Evolutionary conservation across 2,888 invertebrate species (phyloP), one percentile per base, ranked within the genome.

Genomic region (Parnassius apollo): DNA sequence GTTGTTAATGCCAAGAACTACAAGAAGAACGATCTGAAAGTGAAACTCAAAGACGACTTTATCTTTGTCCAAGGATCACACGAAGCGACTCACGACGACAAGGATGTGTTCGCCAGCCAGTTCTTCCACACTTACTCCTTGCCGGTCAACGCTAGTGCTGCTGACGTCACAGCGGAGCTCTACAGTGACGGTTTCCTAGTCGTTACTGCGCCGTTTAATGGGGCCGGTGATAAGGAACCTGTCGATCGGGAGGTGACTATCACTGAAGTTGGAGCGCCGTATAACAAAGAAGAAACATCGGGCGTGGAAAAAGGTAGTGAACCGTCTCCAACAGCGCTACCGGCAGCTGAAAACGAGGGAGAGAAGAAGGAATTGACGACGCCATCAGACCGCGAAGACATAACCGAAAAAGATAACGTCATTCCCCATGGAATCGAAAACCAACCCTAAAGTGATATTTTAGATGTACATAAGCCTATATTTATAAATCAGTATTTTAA

Each of bases 121-220:
- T 91, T 91, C 83, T 88, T 85, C 86, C 90, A 91, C 68, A 91
- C 91, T 0, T 91, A 91, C 74, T 81, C 83, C 1, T 62, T 90
- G 61, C 91, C 91, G 2, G 66, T 69, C 0, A 91, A 91, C 75
- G 76, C 85, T 4, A 87, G 82, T 65, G 81, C 77, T 0, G 58
- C 78, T 12, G 86, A 84, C 62, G 86, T 91, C 42, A 82, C 80
- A 0, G 90, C 91, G 12, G 75, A 80, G 48, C 65, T 88, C 2
- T 75, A 78, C 18, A 80, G 66, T 60, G 88, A 91, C 58, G 83
- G 83, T 10, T 81, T 73, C 71, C 75, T 91, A 49, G 73, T 85
- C 2, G 82, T 91, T 42, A 80, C 69, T 13, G 87, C 84, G 12
- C 88, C 85, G 1, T 67, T 88, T 46, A 80, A 71, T n/a, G 82